Evolutionary conservation across 2,888 invertebrate species (phyloP).

Genomic region (Agriopis leucophaearia): DNA sequence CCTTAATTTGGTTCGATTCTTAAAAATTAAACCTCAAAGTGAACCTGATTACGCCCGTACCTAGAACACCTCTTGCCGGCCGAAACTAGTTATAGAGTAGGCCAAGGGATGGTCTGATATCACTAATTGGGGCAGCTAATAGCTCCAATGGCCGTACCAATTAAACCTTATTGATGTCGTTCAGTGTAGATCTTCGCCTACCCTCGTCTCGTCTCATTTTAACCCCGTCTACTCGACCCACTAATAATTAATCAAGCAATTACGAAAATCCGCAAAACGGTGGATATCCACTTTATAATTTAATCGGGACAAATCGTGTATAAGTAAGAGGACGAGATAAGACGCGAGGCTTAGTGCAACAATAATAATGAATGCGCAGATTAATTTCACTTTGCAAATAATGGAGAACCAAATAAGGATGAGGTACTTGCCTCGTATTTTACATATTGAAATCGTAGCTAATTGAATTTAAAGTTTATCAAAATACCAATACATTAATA

Average conservation of each 20-base stretch:
- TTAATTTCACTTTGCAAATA: background rate
- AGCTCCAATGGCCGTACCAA: slow-evolving; percentile 79
- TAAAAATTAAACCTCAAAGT: background rate
- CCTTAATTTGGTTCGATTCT: background rate
- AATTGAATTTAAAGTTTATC: background rate
- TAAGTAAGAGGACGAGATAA: slow-evolving; percentile 25
- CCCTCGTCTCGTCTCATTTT: slow-evolving; percentile 82
- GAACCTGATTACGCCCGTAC: background rate
- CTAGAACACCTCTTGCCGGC: slow-evolving; percentile 20
- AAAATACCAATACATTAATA: background rate
- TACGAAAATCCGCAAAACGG: slow-evolving; percentile 67
- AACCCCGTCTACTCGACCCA: slow-evolving; percentile 75
- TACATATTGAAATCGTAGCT: background rate
- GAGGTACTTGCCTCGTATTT: background rate
- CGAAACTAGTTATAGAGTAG: slow-evolving; percentile 49
- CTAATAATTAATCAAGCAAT: slow-evolving; percentile 85
- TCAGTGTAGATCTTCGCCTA: slow-evolving; percentile 74
- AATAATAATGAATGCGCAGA: background rate
- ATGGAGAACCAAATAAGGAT: background rate
- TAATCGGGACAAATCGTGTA: slow-evolving; percentile 47
- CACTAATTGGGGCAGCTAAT: slow-evolving; percentile 79
- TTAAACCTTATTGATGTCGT: slow-evolving; percentile 83
- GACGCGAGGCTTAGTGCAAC: slow-evolving; percentile 13
- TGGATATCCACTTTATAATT: slow-evolving; percentile 68
- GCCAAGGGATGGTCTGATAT: slow-evolving; percentile 62